Base-by-base conservation (phyloP, 2,797 vertebrate species). In the Oreochromis grahami region DNA sequence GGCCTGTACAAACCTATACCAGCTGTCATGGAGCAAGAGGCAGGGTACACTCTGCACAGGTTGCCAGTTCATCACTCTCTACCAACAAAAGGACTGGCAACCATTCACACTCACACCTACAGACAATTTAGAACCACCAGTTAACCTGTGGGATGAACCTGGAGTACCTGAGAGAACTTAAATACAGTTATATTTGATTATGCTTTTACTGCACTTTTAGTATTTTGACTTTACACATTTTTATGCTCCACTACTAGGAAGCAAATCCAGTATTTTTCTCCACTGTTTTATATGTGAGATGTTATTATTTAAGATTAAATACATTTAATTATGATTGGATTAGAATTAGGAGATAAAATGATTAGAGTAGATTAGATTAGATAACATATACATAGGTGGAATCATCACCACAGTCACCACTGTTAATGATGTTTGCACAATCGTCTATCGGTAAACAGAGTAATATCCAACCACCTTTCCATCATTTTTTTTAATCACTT, bases 111-210 rank as follows among this genome's bases (percentile, higher is more conserved):
- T 68, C n/a, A 68, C 65, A 45, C 2, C 38, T 45, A 70, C 8
- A 11, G 38, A 15, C 21, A 70, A 70, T 70, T 17, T 70, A 26
- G 21, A 45, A 72, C 24, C 24, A 11, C 41, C 26, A 70, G 41
- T 70, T 70, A 26, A 72, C 65, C 41, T 70, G 65, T 41, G 60
- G 36, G n/a, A 65, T 38, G n/a, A 65, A 41, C 12, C 60, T 65
- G 7, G 36, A 38, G 19, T 41, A 65, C 36, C 60, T 41, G n/a
- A 63, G 58, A 14, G 60, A 38, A 65, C n/a, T 65, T 65, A 41
- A 41, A 41, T 41, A 65, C 60, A 65, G 60, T 24, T 65, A 65
- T 41, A 65, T 38, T 65, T 65, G 38, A 65, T 65, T 41, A 21
- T 65, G 1, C 34, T 65, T 68, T 41, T 24, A 68, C 63, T 24